Evolutionary conservation across 2,113 vertebrate genomes (phyloP).

Genomic region (Xiphias gladius): DNA sequence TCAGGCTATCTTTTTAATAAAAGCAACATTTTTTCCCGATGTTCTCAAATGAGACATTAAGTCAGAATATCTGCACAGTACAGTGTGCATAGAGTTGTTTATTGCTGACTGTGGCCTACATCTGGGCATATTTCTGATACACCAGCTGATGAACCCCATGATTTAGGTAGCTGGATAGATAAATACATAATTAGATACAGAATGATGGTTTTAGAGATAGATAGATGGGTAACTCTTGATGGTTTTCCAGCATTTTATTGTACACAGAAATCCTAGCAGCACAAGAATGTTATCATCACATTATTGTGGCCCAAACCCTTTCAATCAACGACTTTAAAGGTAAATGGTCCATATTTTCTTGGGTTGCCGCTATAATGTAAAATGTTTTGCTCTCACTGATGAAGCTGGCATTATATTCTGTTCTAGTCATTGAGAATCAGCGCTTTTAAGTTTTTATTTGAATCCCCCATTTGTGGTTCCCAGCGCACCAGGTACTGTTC

Average conservation of each 20-base stretch:
- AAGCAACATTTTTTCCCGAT: conserved; percentile 1
- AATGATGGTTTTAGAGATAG: conserved; percentile 17
- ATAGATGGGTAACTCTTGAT: not conserved
- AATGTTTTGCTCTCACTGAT: too few species aligned
- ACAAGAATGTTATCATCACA: not conserved
- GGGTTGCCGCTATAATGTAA: too few species aligned
- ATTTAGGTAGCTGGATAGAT: not conserved
- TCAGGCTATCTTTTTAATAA: conserved; percentile 16
- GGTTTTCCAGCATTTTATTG: not conserved
- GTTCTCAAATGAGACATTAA: conserved; percentile 33
- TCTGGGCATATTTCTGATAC: conserved; percentile 14
- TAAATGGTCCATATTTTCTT: not conserved
- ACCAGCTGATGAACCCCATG: conserved; percentile 12
- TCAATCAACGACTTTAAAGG: not conserved
- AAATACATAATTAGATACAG: not conserved
- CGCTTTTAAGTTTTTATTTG: not conserved
- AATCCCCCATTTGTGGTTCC: not conserved
- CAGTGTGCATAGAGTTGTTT: conserved; percentile 1
- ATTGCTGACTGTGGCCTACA: conserved; percentile 24
- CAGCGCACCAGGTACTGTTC: not conserved
- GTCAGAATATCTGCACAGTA: not conserved
- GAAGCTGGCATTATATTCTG: too few species aligned
- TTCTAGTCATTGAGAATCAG: not conserved
- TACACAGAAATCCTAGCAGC: not conserved
- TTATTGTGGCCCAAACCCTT: not conserved